These are phyloP conservation scores for Tupiocoris notatus DNA, from an alignment of 2,888 invertebrate genomes.

Conservation along the genomic window DNA sequence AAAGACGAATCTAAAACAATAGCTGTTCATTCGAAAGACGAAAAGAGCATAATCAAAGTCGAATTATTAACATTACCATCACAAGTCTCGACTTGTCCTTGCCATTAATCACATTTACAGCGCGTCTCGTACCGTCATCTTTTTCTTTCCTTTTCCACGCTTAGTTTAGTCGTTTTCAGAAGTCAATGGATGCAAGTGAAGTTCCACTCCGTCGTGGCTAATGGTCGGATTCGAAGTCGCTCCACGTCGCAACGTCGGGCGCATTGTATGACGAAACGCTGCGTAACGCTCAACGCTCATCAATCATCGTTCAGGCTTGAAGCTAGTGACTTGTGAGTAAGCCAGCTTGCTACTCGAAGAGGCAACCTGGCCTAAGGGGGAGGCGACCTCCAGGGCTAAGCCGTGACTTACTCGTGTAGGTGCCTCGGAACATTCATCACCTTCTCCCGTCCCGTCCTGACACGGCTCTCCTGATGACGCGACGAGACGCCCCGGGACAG, in stretches of 20 bases:
- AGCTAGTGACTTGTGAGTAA: not conserved
- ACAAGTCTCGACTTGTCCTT: too few relatives aligned
- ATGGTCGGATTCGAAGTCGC: not conserved
- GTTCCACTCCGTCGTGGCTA: not conserved
- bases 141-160: too few relatives aligned
- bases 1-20: too few relatives aligned
- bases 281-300: constrained; percentile 20
- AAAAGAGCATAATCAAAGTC: too few relatives aligned
- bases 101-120: too few relatives aligned
- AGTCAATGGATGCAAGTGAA: not conserved
- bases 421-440: constrained; percentile 20
- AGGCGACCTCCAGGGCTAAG: not conserved
- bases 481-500: not conserved
- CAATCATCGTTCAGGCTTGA: not conserved
- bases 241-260: not conserved
- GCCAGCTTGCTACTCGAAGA: not conserved
- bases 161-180: not conserved
- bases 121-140: too few relatives aligned
- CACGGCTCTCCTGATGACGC: not conserved
- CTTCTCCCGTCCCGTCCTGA: not conserved
- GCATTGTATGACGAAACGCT: constrained; percentile 18
- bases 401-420: constrained; percentile 27
- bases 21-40: too few relatives aligned
- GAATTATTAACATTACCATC: too few relatives aligned
- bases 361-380: not conserved